Conservation (phyloP, 2,888 invertebrate genomes). For the Strigamia maritima region DNA sequence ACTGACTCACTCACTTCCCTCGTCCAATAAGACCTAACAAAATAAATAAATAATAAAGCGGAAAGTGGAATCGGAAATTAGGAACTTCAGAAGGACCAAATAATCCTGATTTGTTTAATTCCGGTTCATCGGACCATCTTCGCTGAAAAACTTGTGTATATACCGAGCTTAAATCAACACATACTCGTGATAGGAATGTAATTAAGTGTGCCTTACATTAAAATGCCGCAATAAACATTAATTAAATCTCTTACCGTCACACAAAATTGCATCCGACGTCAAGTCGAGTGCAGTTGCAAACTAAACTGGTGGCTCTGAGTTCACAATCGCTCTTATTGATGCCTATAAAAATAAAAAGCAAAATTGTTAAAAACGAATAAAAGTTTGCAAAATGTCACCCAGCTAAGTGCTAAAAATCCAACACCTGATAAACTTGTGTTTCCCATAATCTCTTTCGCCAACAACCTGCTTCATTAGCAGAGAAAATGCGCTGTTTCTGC, state of each 20-base stretch:
- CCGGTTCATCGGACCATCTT: too few species aligned
- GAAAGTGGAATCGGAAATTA: too few species aligned
- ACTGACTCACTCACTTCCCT: too few species aligned
- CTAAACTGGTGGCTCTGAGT: background rate
- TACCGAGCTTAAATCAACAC: too few species aligned
- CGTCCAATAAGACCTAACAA: too few species aligned
- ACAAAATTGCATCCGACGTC: background rate
- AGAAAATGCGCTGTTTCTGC: conserved; percentile 27
- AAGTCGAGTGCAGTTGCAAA: background rate
- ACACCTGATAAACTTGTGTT: conserved; percentile 20
- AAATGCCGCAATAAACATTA: background rate
- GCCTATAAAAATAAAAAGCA: background rate
- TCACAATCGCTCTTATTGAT: background rate
- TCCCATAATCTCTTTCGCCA: conserved; percentile 20
- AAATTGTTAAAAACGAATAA: background rate
- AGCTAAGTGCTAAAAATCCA: conserved; percentile 10
- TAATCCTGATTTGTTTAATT: too few species aligned
- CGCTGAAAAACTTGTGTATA: too few species aligned
- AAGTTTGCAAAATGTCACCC: background rate
- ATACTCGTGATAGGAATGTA: too few species aligned
- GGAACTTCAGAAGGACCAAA: too few species aligned
- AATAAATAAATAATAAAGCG: too few species aligned
- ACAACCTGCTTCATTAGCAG: conserved; percentile 24
- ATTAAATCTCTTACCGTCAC: background rate
- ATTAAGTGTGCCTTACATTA: background rate